A percentile compares a stretch with the other conserved stretches of the same genome.
Evolutionary conservation across 1,140 invertebrate genomes (phyloP).

Genomic region (Rhagoletis pomonella): DNA sequence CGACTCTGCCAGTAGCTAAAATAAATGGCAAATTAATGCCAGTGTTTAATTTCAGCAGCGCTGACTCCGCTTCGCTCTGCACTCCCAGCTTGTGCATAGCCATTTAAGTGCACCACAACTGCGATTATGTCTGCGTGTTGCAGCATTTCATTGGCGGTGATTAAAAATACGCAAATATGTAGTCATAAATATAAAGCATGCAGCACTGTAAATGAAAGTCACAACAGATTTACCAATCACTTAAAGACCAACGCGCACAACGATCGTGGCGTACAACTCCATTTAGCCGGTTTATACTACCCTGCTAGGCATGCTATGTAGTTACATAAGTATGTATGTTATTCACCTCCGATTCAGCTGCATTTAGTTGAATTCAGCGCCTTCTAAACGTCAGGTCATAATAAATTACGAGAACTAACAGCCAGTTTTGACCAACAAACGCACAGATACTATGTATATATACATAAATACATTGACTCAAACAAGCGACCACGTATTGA

Average conservation of each 20-base stretch:
- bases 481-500: no score
- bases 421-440: background rate
- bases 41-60: background rate
- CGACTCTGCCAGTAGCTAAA: background rate
- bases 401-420: constrained; percentile 18
- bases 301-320: background rate
- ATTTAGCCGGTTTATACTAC: background rate
- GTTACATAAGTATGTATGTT: background rate
- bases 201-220: background rate
- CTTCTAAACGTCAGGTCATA: constrained; percentile 8
- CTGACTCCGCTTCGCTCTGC: background rate
- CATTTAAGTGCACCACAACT: background rate
- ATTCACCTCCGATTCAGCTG: background rate
- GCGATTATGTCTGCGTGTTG: background rate
- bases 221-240: background rate
- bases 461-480: no score
- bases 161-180: constrained; percentile 13
- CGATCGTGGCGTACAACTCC: no score
- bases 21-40: background rate
- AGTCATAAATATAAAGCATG: background rate
- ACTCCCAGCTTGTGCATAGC: background rate
- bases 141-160: background rate
- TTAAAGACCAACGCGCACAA: background rate
- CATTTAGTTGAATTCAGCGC: background rate
- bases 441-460: background rate